phyloP scores from a whole-genome alignment of 2,888 invertebrate species.

The Catocala fraxini region DNA sequence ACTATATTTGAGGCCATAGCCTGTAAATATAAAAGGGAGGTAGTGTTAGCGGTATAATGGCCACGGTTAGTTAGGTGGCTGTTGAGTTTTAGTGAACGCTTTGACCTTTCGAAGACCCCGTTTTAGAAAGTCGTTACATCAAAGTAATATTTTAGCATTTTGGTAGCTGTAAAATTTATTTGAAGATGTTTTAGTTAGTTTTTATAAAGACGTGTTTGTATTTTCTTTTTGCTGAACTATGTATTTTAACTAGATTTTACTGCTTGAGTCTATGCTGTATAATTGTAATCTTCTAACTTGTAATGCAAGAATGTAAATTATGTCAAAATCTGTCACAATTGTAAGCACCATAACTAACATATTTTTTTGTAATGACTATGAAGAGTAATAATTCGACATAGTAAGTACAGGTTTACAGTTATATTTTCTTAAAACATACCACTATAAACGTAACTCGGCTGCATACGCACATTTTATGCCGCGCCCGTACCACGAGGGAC shows the following conservation, averaged over 20 bases:
- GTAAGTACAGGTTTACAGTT: slow-evolving; percentile 13
- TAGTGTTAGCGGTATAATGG: slow-evolving; percentile 52
- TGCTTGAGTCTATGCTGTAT: no score
- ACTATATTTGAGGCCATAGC: slow-evolving; percentile 20
- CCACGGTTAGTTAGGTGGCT: slow-evolving; percentile 53
- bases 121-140: slow-evolving; percentile 49
- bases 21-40: slow-evolving; percentile 45
- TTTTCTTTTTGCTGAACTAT: no score
- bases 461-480: slow-evolving; percentile 39
- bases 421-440: slow-evolving; percentile 32
- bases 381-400: slow-evolving; percentile 18
- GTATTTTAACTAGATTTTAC: no score
- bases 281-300: no score
- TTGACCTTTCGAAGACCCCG: slow-evolving; percentile 51
- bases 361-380: slow-evolving; percentile 29
- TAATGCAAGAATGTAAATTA: no score
- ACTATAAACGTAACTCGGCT: slow-evolving; percentile 34
- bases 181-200: slow-evolving; percentile 8
- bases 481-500: slow-evolving; percentile 33
- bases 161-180: slow-evolving; percentile 29
- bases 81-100: slow-evolving; percentile 55
- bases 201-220: not conserved
- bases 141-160: slow-evolving; percentile 47
- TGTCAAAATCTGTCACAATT: no score
- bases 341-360: no score